phyloP scores from a whole-genome alignment of 2,797 vertebrate genomes.

The Fistularia tabacaria region DNA sequence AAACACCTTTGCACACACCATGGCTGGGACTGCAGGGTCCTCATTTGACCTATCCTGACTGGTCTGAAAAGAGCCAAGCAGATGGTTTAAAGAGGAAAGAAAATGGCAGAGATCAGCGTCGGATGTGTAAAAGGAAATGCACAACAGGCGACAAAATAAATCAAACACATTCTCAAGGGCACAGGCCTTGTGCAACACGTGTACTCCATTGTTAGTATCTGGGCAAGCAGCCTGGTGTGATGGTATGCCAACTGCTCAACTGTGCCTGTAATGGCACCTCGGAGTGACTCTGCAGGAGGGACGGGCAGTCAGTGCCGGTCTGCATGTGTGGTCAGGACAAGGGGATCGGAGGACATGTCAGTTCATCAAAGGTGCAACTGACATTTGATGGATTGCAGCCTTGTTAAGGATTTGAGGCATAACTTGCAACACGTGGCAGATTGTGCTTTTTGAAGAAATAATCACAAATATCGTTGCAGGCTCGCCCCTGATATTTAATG shows the following conservation, averaged over 20 bases:
- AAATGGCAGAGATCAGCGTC: constrained; percentile 36
- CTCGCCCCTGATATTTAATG: constrained; percentile 17
- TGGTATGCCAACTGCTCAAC: constrained; percentile 82
- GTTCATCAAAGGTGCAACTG: constrained; percentile 31
- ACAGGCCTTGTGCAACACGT: constrained; percentile 70
- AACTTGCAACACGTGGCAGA: constrained; percentile 27
- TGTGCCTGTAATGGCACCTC: constrained; percentile 71
- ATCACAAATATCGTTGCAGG: constrained; percentile 16
- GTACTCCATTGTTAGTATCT: constrained; percentile 73
- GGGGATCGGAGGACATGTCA: constrained; percentile 26
- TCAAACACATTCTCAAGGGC: constrained; percentile 44
- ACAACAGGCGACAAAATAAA: constrained; percentile 56
- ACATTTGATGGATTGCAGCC: constrained; percentile 31
- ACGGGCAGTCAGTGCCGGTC: constrained; percentile 44
- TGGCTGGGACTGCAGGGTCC: not conserved
- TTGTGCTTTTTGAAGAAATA: constrained; percentile 19
- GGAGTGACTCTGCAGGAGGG: constrained; percentile 57
- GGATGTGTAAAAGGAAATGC: constrained; percentile 51
- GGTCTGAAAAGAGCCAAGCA: constrained; percentile 21
- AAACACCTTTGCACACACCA: not conserved
- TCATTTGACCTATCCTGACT: constrained; percentile 9
- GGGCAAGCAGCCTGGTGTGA: constrained; percentile 68
- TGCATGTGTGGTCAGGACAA: constrained; percentile 36
- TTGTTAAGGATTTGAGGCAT: constrained; percentile 18
- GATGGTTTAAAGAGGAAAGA: constrained; percentile 28